Evolutionary conservation across 2,888 invertebrate species (phyloP).

Genomic region (Sesia apiformis): DNA sequence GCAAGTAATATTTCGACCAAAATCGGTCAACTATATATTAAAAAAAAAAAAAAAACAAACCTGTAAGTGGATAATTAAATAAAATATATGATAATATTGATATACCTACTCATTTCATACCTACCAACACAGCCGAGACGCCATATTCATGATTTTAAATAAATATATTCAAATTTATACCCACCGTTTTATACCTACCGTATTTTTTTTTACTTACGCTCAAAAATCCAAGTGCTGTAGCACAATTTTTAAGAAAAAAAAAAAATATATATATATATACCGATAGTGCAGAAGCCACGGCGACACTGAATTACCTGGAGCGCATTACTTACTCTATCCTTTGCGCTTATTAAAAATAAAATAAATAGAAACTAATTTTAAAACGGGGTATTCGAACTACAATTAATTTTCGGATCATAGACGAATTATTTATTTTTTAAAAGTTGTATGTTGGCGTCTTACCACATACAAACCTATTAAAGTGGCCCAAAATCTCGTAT

Average conservation of each 20-base stretch:
- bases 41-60: too few species aligned
- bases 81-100: not conserved
- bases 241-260: not conserved
- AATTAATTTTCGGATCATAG: not conserved
- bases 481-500: constrained; percentile 32
- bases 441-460: constrained; percentile 69
- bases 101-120: constrained; percentile 2
- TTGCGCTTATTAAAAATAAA: not conserved
- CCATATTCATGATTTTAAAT: constrained; percentile 5
- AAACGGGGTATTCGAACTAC: too few species aligned
- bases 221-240: not conserved
- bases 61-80: too few species aligned
- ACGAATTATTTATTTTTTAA: not conserved
- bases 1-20: too few species aligned
- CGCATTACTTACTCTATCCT: constrained; percentile 4
- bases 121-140: constrained; percentile 22
- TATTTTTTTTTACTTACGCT: constrained; percentile 18
- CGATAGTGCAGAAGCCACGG: not conserved
- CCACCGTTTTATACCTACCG: constrained; percentile 32
- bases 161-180: constrained; percentile 18
- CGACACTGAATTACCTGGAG: constrained; percentile 1
- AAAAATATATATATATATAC: not conserved
- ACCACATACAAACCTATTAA: constrained; percentile 73
- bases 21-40: too few species aligned
- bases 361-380: too few species aligned